These are phyloP conservation scores for Nyctibius bracteatus DNA, from an alignment of 2,113 vertebrate genomes.

Conservation along the genomic window DNA sequence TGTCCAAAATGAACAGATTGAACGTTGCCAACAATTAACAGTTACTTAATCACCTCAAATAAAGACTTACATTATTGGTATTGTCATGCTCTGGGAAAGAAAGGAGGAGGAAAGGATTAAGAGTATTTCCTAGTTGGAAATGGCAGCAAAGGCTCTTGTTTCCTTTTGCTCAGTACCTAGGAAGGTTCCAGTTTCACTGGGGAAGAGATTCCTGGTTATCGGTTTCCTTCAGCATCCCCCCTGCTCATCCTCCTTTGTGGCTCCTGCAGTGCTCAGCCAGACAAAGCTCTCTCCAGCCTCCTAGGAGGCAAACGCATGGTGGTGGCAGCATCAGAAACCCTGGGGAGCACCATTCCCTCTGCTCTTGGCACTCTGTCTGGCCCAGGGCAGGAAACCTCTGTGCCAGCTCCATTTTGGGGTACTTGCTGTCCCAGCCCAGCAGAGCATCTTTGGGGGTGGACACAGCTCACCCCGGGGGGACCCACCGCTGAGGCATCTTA, in stretches of 20 bases:
- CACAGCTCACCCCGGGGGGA: accelerated
- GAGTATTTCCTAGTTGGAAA: background rate
- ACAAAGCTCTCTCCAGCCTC: background rate
- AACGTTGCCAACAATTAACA: background rate
- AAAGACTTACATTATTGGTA: background rate
- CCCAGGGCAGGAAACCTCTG: background rate
- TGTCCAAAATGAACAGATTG: background rate
- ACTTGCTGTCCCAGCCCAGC: background rate
- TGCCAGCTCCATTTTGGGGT: background rate
- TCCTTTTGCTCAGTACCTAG: background rate
- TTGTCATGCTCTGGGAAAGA: background rate
- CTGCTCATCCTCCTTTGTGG: background rate
- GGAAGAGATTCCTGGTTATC: background rate
- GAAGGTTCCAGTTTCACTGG: background rate
- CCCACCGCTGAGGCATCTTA: background rate
- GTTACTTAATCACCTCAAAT: background rate
- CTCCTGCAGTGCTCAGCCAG: background rate
- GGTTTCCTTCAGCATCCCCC: background rate
- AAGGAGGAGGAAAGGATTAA: background rate
- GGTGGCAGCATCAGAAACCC: background rate
- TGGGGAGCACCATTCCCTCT: background rate
- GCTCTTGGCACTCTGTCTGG: background rate
- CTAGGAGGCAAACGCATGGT: accelerated
- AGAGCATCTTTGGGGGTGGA: background rate
- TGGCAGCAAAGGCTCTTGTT: background rate